Base-by-base conservation (phyloP, 2,888 invertebrate species). In the Drosophila subquinaria region DNA sequence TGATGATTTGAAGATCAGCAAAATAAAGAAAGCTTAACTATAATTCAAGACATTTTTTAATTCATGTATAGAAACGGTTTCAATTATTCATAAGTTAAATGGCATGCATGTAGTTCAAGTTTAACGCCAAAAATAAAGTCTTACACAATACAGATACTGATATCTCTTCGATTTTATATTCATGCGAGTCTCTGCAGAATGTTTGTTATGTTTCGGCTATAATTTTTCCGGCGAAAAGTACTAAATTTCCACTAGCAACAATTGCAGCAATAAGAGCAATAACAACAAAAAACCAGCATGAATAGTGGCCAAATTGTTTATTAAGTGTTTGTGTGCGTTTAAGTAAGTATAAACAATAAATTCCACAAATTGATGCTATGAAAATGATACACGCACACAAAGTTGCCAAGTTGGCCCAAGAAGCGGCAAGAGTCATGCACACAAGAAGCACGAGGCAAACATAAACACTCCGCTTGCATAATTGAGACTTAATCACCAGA, bases 161-260 rank as follows among this genome's bases (percentile, higher is more conserved):
- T 70, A 36, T 50, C 6, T 48, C 38, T 45, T 6, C 55, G 66
- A 59, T 43, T 51, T 38, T 63, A 47, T 23, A 47, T 20, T 48
- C 30, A 45, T 61, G 20, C 47, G 35, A 13, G 43, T 59, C 33
- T 61, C 63, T 69, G 53, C 42, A 52, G 13, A 64, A 36, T 78
- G 88, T 85, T 84, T 90, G 90, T 72, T 89, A 69, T 80, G 78
- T 67, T 82, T 76, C 56, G 69, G 67, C 69, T 57, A 88, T 74
- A 88, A 80, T 77, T 88, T 84, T 84, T 84, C 70, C 42, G 36
- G 9, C 45, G 71, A 82, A 90, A 68, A 69, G 30, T 72, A 90
- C 72, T 76, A 71, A 74, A 82, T 88, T 76, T 63, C 27, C 23
- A 23, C 10, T 10, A 55, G 50, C 48, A 73, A 61, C 61, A 65